Percentiles rank a stretch among this genome's conserved stretches.
These are phyloP conservation scores for Oryctes rhinoceros DNA, from an alignment of 1,140 invertebrate genomes.

Conservation along the genomic window DNA sequence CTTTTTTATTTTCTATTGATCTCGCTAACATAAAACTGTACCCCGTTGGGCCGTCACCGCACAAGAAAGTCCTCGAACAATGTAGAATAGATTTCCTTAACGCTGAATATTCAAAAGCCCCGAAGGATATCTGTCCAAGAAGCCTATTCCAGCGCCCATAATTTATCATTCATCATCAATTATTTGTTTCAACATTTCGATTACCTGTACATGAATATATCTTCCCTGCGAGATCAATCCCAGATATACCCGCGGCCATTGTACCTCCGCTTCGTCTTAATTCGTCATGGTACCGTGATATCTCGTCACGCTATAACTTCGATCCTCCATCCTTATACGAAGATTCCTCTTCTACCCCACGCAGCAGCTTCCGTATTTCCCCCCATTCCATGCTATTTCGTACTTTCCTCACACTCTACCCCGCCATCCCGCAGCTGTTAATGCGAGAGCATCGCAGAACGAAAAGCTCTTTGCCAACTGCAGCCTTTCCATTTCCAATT, in stretches of 20 bases:
- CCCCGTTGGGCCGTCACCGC: too few species aligned
- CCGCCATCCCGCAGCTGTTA: not conserved
- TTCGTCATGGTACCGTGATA: slow-evolving; percentile 4
- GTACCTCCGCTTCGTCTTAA: slow-evolving; percentile 12
- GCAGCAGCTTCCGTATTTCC: not conserved
- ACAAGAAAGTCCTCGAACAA: too few species aligned
- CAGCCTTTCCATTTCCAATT: slow-evolving; percentile 28
- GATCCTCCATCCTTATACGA: not conserved
- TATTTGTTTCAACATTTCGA: not conserved
- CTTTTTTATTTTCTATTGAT: too few species aligned
- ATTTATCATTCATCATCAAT: not conserved
- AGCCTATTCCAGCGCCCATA: not conserved
- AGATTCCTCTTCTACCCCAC: not conserved
- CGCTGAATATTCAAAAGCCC: not conserved
- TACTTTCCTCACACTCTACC: not conserved
- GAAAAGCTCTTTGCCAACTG: slow-evolving; percentile 20
- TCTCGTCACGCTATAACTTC: not conserved
- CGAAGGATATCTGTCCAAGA: not conserved
- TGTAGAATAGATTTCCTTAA: not conserved
- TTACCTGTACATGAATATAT: not conserved
- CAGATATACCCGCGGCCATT: not conserved
- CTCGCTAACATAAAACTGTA: too few species aligned
- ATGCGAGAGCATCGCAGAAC: not conserved
- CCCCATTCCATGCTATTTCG: not conserved
- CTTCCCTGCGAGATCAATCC: not conserved